Conservation (phyloP, 2,888 invertebrate species). For the Sesia apiformis region DNA sequence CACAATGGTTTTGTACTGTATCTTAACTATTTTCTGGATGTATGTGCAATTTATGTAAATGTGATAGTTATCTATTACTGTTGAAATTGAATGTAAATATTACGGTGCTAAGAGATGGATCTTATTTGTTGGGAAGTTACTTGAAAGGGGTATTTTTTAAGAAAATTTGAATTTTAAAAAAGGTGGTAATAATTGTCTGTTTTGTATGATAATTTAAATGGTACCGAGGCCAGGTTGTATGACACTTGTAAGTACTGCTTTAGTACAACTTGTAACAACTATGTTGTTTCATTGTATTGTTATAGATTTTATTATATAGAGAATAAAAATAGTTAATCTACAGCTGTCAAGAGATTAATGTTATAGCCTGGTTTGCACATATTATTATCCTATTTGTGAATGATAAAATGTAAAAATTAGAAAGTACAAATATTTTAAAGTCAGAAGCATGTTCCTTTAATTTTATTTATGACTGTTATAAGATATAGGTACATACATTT, state of each 20-base stretch:
- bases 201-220: background rate
- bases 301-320: background rate
- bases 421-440: background rate
- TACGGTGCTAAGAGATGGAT: constrained; percentile 62
- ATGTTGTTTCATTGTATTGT: constrained; percentile 43
- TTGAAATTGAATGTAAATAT: constrained; percentile 39
- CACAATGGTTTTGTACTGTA: background rate
- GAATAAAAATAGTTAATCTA: too few relatives aligned
- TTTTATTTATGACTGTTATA: background rate
- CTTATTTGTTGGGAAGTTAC: constrained; percentile 30
- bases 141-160: background rate
- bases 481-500: background rate
- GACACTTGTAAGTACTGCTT: constrained; percentile 46
- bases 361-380: too few relatives aligned
- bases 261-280: constrained; percentile 67
- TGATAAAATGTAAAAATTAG: too few relatives aligned
- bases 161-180: background rate
- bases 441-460: background rate
- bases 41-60: constrained; percentile 52
- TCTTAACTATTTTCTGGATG: constrained; percentile 39
- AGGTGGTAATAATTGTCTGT: background rate
- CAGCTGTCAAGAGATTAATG: too few relatives aligned
- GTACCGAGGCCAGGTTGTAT: background rate
- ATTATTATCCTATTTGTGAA: too few relatives aligned
- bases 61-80: constrained; percentile 54